Percentiles rank a stretch among this genome's conserved stretches.
Evolutionary conservation across 2,888 invertebrate species (phyloP).

Genomic region (Rambutsinella grinnellia): DNA sequence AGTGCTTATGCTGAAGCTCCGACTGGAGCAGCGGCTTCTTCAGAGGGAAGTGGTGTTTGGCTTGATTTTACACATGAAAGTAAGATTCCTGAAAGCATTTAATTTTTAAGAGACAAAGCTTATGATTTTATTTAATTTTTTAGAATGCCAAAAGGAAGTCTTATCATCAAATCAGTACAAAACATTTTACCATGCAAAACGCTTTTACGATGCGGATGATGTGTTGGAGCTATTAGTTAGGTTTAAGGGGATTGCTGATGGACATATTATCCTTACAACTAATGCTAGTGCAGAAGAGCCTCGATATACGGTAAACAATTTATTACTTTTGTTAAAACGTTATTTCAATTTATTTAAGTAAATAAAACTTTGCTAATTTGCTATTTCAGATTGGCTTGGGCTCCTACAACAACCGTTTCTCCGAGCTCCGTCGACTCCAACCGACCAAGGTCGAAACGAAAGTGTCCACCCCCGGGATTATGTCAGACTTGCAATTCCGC

Average conservation of each 20-base stretch:
- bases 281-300: slow-evolving; percentile 43
- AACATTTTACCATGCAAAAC: slow-evolving; percentile 38
- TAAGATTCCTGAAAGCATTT: slow-evolving; percentile 2
- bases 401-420: slow-evolving; percentile 60
- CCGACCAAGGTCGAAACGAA: slow-evolving; percentile 38
- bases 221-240: slow-evolving; percentile 49
- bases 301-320: slow-evolving; percentile 43
- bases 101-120: slow-evolving; percentile 4
- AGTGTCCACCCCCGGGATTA: slow-evolving; percentile 56
- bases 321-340: not conserved
- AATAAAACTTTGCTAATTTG: not conserved
- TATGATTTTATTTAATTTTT: not conserved
- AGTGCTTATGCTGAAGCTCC: no score
- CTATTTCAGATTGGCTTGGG: slow-evolving; percentile 58
- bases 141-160: slow-evolving; percentile 55
- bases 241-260: slow-evolving; percentile 61
- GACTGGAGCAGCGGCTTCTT: no score
- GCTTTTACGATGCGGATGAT: slow-evolving; percentile 39
- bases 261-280: slow-evolving; percentile 45
- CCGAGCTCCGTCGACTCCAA: slow-evolving; percentile 54
- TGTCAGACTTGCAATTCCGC: slow-evolving; percentile 58
- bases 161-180: slow-evolving; percentile 38
- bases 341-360: slow-evolving; percentile 7
- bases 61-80: slow-evolving; percentile 54
- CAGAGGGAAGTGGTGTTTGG: slow-evolving; percentile 1